Base-by-base conservation (phyloP, 2,888 invertebrate genomes). In the Cabera pusaria region DNA sequence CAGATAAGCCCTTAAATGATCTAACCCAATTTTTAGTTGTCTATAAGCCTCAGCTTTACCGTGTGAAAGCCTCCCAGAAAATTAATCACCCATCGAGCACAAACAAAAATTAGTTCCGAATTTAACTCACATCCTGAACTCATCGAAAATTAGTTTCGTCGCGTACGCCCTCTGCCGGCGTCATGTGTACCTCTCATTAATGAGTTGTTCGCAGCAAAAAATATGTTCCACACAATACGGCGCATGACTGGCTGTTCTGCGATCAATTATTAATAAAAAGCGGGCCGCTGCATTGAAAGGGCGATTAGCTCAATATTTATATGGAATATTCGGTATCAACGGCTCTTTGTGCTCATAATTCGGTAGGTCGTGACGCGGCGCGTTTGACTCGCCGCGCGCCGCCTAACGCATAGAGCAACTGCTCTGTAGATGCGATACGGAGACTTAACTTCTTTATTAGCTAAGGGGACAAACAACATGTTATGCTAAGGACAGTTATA, bases 221-320 rank as follows among this genome's bases (percentile, higher is more conserved):
- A 84, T 73, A 67, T 79, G 79, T 81, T 81, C 75, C 58, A 74
- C 65, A 86, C 85, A 86, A 86, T 85, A 82, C 77, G 74, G 78
- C 82, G 83, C 87, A 87, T 87, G 87, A 87, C 87, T 87, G 79
- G 87, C 73, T 72, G 75, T 74, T 84, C 80, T 59, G 69, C 80
- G 77, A 88, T 87, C 87, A 85, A 87, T 88, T 87, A 87, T 87
- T 87, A 87, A 87, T 87, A 88, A 87, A 88, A 87, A 88, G 83
- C 85, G 80, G 81, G 82, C 87, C 85, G 87, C 84, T 82, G 81
- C 84, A 86, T 86, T 88, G 87, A 88, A 88, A 88, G 86, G 86
- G 87, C 88, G 88, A 87, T 88, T 88, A 88, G 88, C 87, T 87
- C 87, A 88, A 88, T 88, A 88, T 88, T 88, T 87, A 88, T 87